phyloP scores from a whole-genome alignment of 2,113 vertebrate genomes.

The Tachysurus vachellii region DNA sequence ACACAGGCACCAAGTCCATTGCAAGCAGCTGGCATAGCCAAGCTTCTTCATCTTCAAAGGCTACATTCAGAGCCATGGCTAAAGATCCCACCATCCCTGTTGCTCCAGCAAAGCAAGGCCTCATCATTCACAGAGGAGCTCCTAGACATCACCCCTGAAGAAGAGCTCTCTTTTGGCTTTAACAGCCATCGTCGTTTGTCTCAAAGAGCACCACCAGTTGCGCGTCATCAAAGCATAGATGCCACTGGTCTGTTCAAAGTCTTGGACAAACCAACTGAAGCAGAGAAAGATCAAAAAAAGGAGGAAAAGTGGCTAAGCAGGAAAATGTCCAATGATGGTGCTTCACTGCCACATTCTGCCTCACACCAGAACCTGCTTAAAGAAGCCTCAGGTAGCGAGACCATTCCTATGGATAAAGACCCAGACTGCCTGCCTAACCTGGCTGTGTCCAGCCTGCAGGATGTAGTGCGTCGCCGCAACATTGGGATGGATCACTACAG shows the following conservation, averaged over 20 bases:
- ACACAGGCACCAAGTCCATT: slow-evolving; percentile 61
- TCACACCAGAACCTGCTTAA: slow-evolving; percentile 71
- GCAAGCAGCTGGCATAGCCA: slow-evolving; percentile 58
- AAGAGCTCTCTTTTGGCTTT: slow-evolving; percentile 73
- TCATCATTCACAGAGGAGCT: slow-evolving; percentile 77
- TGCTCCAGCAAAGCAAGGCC: slow-evolving; percentile 76
- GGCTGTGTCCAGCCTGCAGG: slow-evolving; percentile 79
- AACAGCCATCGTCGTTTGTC: slow-evolving; percentile 60
- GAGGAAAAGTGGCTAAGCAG: slow-evolving; percentile 63
- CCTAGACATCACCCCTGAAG: slow-evolving; percentile 71
- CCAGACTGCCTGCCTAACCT: slow-evolving; percentile 67
- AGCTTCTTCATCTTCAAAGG: slow-evolving; percentile 65
- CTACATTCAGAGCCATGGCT: slow-evolving; percentile 77
- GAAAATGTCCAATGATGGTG: slow-evolving; percentile 80
- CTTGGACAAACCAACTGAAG: slow-evolving; percentile 64
- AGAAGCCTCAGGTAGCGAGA: slow-evolving; percentile 53
- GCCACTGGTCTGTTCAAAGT: slow-evolving; percentile 70
- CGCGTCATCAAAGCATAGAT: slow-evolving; percentile 79
- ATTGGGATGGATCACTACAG: slow-evolving; percentile 82
- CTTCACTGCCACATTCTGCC: slow-evolving; percentile 65
- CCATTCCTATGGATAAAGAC: slow-evolving; percentile 65
- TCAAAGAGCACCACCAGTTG: slow-evolving; percentile 64
- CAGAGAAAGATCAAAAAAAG: slow-evolving; percentile 46
- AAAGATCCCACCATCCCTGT: slow-evolving; percentile 69
- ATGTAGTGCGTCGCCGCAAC: slow-evolving; percentile 77